Base-by-base conservation (phyloP, 2,113 vertebrate genomes). In the Misgurnus mizolepis region DNA sequence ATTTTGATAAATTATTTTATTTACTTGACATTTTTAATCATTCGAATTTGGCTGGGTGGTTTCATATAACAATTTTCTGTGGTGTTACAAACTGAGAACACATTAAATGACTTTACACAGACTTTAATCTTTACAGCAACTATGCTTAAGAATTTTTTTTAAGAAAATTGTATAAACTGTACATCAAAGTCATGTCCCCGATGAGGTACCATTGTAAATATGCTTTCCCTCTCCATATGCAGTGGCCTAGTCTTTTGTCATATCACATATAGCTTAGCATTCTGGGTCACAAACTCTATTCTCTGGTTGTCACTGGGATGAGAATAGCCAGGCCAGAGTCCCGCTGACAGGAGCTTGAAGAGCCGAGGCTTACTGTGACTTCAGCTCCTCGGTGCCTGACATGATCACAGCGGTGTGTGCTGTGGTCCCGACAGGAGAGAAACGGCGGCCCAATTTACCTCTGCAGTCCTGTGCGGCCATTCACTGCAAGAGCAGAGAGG, bases 201-300 rank as follows among this genome's bases (percentile, higher is more conserved):
- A 56, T 40, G n/a, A 60, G 58, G 6, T 66, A 78, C 82, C 56
- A 70, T 22, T 41, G 70, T 80, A 87, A 82, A 86, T 82, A 55
- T 72, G 73, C 83, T 81, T 89, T 84, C 74, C 82, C 70, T 78
- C 78, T 86, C 85, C 86, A 88, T 69, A 83, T 86, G 83, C 69
- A 67, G 27, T 67, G 69, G 81, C 68, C 73, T 55, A 15, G 67
- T 84, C 87, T 83, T 89, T 89, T 90, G 87, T 91, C 83, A 85
- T 84, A 80, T 87, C 92, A 86, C 85, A 89, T 88, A 86, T 39
- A 91, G 90, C 90, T 88, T 86, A 81, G 88, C 72, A 67, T 92
- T 93, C 90, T 93, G 89, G 93, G 92, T 96, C 94, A 94, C 84
- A 90, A 91, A 91, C 88, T 90, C 84, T 90, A 89, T 92, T 94